Evolutionary conservation across 2,113 vertebrate genomes (phyloP), one percentile per base, ranked within the genome.

Genomic region (Anarhynchus alexandrinus): DNA sequence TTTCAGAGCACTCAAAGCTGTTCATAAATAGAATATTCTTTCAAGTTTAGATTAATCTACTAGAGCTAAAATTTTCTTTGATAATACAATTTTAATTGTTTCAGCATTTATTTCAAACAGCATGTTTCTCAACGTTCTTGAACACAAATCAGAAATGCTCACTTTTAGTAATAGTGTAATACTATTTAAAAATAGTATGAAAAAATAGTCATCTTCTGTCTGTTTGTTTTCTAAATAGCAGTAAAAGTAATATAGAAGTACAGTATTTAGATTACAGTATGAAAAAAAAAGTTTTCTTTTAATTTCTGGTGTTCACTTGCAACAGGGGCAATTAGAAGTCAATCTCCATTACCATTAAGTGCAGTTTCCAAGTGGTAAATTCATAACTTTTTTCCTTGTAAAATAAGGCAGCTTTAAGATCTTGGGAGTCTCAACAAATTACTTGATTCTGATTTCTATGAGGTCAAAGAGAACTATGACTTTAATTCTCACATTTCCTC

Each of bases 221-320:
- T 78, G 29, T 70, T 59, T 94, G 66, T 84, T 96, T 92, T 80
- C 25, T 69, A 96, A 97, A 92, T 94, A 9, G 18, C 86, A 94
- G 90, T 69, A 81, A 90, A 82, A 91, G 17, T 66, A 91, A 82
- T 57, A 79, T 66, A 78, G 30, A 77, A 79, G 8, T 83, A 49
- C 40, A 58, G 45, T 77, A 59, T 61, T 88, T 92, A 69, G 64
- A 94, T 77, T 70, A 78, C 14, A 79, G 36, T 32, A 85, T 49
- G 15, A 34, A 67, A 49, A 66, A 59, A 11, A 59, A 52, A 57
- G 47, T 61, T 70, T 42, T 54, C 30, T 47, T 42, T 74, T 38
- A 26, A 61, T 64, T 79, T 70, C 34, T 76, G 13, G 7, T 62
- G 6, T 38, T 71, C 21, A 8, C 49, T 51, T 25, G 49, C 49